Evolutionary conservation across 2,888 invertebrate genomes (phyloP).

Genomic region (Synergus laeviventris): DNA sequence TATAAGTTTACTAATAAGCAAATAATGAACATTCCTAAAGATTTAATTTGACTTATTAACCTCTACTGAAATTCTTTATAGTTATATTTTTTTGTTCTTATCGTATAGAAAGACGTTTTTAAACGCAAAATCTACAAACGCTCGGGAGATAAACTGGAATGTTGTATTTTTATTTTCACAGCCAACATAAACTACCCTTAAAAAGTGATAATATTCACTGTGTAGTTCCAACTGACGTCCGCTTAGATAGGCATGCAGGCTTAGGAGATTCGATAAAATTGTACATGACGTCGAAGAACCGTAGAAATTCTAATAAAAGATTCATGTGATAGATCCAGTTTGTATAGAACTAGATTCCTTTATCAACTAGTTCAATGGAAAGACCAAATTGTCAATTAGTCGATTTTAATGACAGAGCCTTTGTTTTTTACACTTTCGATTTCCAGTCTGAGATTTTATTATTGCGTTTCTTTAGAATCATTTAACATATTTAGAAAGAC

Average conservation of each 20-base stretch:
- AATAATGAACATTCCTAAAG: not conserved
- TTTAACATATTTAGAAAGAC: too few species aligned
- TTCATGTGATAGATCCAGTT: not conserved
- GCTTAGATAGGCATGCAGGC: not conserved
- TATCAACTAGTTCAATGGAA: not conserved
- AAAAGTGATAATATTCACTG: conserved; percentile 16
- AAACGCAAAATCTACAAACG: not conserved
- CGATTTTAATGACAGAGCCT: not conserved
- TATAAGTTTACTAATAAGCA: not conserved
- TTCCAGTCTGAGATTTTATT: too few species aligned
- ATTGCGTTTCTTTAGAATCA: too few species aligned
- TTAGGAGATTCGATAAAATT: conserved; percentile 22
- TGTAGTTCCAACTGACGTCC: not conserved
- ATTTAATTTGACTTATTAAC: too few species aligned
- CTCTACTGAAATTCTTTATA: not conserved
- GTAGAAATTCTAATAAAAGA: conserved; percentile 21
- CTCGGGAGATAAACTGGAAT: not conserved
- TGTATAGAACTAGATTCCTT: not conserved
- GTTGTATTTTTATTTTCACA: not conserved
- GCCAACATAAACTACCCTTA: not conserved
- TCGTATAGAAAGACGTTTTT: too few species aligned
- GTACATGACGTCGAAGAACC: conserved; percentile 8
- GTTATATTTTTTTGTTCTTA: not conserved
- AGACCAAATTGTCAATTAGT: not conserved
- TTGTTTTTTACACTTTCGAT: too few species aligned